Conservation (phyloP, 2,797 vertebrate genomes). For the Vipera ursinii region DNA sequence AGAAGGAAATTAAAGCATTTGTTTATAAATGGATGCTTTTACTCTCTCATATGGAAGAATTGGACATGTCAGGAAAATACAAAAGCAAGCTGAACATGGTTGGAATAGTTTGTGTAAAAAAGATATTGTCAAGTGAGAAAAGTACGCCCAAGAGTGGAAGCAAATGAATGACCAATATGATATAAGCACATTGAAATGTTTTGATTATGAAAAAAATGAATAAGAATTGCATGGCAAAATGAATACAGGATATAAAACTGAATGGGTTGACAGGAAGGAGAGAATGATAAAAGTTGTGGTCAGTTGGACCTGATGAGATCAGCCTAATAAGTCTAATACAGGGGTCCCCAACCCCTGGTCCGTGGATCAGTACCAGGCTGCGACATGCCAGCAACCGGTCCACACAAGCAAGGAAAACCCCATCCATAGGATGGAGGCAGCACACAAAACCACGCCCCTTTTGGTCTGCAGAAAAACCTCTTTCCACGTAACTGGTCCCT, state of each 20-base stretch:
- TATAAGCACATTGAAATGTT: background rate
- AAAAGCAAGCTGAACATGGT: background rate
- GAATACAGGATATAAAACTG: background rate
- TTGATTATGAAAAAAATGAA: background rate
- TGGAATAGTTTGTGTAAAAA: background rate
- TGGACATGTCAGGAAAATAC: background rate
- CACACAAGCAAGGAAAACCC: no score
- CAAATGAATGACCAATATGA: background rate
- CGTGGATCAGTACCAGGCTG: no score
- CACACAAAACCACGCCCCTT: no score
- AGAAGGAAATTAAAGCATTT: background rate
- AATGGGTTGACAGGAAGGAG: background rate
- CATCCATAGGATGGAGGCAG: no score
- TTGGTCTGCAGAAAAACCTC: no score
- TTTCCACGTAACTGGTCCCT: no score
- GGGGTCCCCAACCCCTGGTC: no score
- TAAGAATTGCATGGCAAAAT: background rate
- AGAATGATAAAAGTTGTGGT: background rate
- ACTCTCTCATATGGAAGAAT: background rate
- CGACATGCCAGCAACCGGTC: no score
- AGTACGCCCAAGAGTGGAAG: background rate
- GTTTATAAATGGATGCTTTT: background rate
- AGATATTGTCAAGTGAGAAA: background rate
- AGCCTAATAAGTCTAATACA: background rate
- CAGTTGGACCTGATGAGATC: background rate